Evolutionary conservation across 1,140 invertebrate genomes (phyloP).

Genomic region (Patella vulgata): DNA sequence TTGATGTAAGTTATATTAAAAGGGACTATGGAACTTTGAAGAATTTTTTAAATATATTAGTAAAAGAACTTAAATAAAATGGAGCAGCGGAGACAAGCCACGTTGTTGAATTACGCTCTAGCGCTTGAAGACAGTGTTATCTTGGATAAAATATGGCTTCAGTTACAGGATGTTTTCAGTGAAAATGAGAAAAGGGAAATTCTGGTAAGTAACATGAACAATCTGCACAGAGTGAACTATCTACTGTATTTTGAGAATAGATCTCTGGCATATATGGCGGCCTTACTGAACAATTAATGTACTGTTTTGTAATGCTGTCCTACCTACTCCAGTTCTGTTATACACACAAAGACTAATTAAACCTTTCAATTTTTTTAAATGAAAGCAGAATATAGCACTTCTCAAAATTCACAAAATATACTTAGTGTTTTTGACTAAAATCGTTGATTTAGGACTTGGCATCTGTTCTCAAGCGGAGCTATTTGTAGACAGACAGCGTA

Average conservation of each 20-base stretch:
- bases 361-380: background rate
- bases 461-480: no score
- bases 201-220: background rate
- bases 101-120: conserved; percentile 16
- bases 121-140: conserved; percentile 27
- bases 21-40: no score
- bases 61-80: no score
- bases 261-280: background rate
- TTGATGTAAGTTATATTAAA: no score
- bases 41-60: no score
- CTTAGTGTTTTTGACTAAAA: no score
- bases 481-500: no score
- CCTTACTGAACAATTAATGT: background rate
- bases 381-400: no score
- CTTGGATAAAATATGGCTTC: conserved; percentile 15
- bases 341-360: background rate
- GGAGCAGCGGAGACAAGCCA: conserved; percentile 14
- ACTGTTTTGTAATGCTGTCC: background rate
- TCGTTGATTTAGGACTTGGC: no score
- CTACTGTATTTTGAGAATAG: background rate
- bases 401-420: no score
- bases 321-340: background rate
- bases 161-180: conserved; percentile 9
- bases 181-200: conserved; percentile 10
- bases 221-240: background rate